Evolutionary conservation across 37 sponge, comb jelly and placozoan genomes (phyloP).

Genomic region (Bolinopsis microptera): DNA sequence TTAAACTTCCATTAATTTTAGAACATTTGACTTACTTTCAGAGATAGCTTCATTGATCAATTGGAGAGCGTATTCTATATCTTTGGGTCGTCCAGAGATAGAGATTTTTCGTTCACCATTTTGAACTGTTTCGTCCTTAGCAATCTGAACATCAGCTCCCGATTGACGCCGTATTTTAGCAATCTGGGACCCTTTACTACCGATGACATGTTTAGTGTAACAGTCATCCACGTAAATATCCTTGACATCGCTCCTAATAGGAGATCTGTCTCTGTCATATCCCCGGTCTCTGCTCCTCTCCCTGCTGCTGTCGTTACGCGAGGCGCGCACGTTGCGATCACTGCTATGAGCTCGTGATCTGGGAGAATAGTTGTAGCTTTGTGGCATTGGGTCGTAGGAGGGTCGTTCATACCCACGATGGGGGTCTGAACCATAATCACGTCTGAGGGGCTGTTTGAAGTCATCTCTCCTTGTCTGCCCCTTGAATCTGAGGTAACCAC

Average conservation of each 20-base stretch:
- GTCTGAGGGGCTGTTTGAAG: background rate
- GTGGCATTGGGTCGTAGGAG: background rate
- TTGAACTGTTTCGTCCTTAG: conserved; percentile 19
- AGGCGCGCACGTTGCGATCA: no score
- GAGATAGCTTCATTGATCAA: conserved; percentile 49
- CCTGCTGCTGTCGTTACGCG: no score
- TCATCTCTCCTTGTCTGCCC: background rate
- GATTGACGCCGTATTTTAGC: conserved; percentile 12
- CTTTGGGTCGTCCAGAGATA: background rate
- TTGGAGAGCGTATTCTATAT: conserved; percentile 4
- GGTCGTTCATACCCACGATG: background rate
- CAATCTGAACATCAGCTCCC: conserved; percentile 41
- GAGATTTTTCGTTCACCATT: conserved; percentile 30
- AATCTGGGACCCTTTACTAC: conserved; percentile 15
- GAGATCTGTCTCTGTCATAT: background rate
- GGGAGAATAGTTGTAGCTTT: background rate
- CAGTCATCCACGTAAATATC: conserved; percentile 63
- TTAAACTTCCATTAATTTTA: no score
- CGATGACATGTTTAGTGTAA: conserved; percentile 57
- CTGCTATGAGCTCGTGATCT: background rate
- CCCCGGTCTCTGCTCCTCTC: background rate
- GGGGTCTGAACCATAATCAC: background rate
- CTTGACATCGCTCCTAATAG: background rate
- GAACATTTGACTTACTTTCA: conserved; percentile 4
- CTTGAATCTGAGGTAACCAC: conserved; percentile 11